A percentile compares a stretch with the other conserved stretches of the same genome.
phyloP scores from a whole-genome alignment of 64 coral and sea anemone species.

The Trachythela sp. region DNA sequence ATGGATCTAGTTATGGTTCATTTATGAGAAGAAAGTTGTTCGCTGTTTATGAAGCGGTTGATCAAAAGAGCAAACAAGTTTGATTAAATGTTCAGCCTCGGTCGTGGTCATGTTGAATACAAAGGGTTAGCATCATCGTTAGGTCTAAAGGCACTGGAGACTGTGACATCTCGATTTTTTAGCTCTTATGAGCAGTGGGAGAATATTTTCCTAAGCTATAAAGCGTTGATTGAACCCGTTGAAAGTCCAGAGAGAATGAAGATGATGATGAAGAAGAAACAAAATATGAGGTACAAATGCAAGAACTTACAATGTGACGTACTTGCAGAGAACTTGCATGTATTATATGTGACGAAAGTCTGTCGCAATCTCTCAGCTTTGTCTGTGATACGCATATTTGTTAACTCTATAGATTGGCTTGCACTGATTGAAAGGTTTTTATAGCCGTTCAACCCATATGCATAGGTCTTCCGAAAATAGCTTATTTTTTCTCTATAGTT shows the following conservation, averaged over 20 bases:
- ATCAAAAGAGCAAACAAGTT: not conserved
- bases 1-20: not conserved
- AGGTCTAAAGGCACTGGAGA: not conserved
- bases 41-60: not conserved
- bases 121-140: not conserved
- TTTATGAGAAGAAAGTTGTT: not conserved
- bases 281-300: not conserved
- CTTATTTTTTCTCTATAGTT: no score
- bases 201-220: not conserved
- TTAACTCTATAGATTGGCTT: no score
- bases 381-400: no score
- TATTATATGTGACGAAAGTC: no score
- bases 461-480: no score
- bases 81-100: not conserved
- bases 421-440: no score
- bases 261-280: conserved; percentile 8
- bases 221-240: not conserved
- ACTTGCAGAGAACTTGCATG: no score
- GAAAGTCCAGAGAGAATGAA: not conserved
- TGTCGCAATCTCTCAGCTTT: no score
- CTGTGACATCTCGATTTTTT: not conserved
- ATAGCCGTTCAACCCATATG: no score
- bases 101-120: not conserved
- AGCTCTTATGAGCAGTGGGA: not conserved
- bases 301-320: no score